phyloP scores from a whole-genome alignment of 2,113 vertebrate species.

The Phyllopteryx taeniolatus region DNA sequence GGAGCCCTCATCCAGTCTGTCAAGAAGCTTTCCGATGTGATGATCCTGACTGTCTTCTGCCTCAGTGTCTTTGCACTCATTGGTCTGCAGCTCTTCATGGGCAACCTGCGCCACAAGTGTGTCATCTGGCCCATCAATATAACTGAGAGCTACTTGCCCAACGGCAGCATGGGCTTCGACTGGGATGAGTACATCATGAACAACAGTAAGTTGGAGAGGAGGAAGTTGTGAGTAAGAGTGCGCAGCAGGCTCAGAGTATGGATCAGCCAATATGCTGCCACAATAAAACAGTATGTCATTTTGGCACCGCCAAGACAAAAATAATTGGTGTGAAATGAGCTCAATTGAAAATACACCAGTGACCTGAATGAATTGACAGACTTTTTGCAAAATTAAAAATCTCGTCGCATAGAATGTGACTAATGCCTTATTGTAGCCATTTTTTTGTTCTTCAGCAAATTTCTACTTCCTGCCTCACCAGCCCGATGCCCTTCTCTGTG shows the following conservation, averaged over 20 bases:
- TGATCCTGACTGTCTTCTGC: constrained; percentile 99
- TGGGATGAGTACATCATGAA: constrained; percentile 96
- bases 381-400: constrained; percentile 12
- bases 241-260: constrained; percentile 6
- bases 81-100: constrained; percentile 98
- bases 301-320: constrained; percentile 26
- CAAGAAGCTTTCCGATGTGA: constrained; percentile 98
- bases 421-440: constrained; percentile 22
- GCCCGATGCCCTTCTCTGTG: constrained; percentile 90
- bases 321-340: constrained; percentile 1
- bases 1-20: constrained; percentile 98
- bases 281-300: constrained; percentile 32
- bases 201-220: constrained; percentile 80
- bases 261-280: constrained; percentile 49
- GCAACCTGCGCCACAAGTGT: constrained; percentile 95
- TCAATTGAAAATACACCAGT: background rate
- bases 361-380: constrained; percentile 6
- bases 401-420: constrained; percentile 4
- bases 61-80: constrained; percentile 98
- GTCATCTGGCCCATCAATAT: constrained; percentile 91
- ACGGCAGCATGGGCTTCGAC: constrained; percentile 88
- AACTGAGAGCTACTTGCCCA: constrained; percentile 80
- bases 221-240: constrained; percentile 27
- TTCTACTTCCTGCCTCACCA: constrained; percentile 88
- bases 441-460: constrained; percentile 78